Percentiles rank a stretch among this genome's conserved stretches.
phyloP scores from a whole-genome alignment of 2,797 vertebrate species.

The Chanos chanos region DNA sequence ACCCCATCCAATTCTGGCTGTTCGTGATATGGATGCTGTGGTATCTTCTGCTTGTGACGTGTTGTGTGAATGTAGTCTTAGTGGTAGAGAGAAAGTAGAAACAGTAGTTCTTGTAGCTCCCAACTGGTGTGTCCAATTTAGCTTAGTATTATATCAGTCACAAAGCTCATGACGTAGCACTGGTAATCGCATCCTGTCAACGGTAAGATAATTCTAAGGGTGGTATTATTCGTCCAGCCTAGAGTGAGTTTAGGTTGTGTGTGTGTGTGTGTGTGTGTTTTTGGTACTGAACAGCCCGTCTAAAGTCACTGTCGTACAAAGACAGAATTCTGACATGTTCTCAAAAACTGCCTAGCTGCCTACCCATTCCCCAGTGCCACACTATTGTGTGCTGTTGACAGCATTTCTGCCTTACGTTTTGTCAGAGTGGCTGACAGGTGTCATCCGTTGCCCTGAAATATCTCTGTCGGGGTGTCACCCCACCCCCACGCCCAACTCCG shows the following conservation, averaged over 20 bases:
- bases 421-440: conserved; percentile 52
- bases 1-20: conserved; percentile 34
- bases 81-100: conserved; percentile 23
- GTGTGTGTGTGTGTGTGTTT: conserved; percentile 10
- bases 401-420: conserved; percentile 49
- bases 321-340: conserved; percentile 18
- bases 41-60: conserved; percentile 42
- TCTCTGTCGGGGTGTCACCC: conserved; percentile 31
- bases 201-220: conserved; percentile 1
- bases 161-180: conserved; percentile 11
- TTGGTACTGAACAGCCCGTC: background rate
- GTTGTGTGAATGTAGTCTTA: conserved; percentile 32
- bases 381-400: conserved; percentile 45
- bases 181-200: background rate
- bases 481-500: conserved; percentile 51
- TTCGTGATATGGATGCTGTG: conserved; percentile 31
- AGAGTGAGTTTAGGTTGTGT: no score
- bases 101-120: conserved; percentile 9
- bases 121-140: conserved; percentile 24
- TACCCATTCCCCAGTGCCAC: conserved; percentile 32
- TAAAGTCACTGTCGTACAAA: background rate
- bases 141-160: background rate
- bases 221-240: background rate
- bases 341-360: conserved; percentile 19
- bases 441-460: conserved; percentile 54